Percentiles rank a stretch among this genome's conserved stretches.
These are phyloP conservation scores for Sinotaia quadrata DNA, from an alignment of 2,888 invertebrate species.

Conservation along the genomic window DNA sequence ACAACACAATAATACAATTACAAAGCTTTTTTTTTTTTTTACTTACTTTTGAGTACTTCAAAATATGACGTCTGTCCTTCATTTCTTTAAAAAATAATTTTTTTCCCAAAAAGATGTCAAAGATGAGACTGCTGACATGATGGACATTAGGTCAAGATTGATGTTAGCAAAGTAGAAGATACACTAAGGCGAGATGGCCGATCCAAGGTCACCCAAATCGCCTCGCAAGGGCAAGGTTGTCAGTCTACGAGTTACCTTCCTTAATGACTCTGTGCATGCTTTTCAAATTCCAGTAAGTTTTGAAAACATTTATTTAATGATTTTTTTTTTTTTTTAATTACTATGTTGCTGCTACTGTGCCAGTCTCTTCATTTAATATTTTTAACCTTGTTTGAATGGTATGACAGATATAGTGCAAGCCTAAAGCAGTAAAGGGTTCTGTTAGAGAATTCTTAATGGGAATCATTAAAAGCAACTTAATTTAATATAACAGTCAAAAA, in stretches of 20 bases:
- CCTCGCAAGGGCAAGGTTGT: constrained; percentile 68
- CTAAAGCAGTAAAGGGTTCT: no score
- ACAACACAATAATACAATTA: no score
- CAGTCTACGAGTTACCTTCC: constrained; percentile 63
- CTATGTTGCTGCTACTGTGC: background rate
- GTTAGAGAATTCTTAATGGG: no score
- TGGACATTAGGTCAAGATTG: background rate
- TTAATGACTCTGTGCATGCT: constrained; percentile 67
- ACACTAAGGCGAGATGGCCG: constrained; percentile 23
- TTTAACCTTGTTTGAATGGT: background rate
- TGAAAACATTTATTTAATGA: no score
- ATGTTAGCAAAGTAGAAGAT: constrained; percentile 18
- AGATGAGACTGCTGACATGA: background rate
- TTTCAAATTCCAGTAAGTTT: constrained; percentile 69
- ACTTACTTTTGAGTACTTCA: no score
- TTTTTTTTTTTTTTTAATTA: no score
- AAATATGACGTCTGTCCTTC: no score
- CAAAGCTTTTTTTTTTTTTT: no score
- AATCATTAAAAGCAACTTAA: no score
- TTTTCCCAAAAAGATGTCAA: no score
- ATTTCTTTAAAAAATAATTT: no score
- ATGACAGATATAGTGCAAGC: no score
- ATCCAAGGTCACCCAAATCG: constrained; percentile 48
- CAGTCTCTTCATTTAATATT: background rate
- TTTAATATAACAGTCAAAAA: background rate